A percentile compares a stretch with the other conserved stretches of the same genome.
These are phyloP conservation scores for Urocolius indicus DNA, from an alignment of 2,113 vertebrate genomes.

Conservation along the genomic window DNA sequence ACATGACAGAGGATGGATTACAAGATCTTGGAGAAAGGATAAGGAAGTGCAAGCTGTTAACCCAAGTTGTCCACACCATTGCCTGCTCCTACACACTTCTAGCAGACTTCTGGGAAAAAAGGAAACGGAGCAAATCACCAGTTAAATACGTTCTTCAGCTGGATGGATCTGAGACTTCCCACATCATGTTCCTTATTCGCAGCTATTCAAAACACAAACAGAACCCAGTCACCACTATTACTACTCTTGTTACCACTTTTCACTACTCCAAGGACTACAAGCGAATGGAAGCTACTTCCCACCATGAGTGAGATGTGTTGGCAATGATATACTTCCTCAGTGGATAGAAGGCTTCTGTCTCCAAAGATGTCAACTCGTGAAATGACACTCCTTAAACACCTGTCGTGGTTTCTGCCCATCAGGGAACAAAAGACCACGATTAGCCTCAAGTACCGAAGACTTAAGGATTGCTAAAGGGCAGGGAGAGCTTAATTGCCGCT, in stretches of 20 bases:
- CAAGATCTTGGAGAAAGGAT: neutral
- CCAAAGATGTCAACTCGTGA: neutral
- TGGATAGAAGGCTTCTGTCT: neutral
- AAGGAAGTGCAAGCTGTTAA: neutral
- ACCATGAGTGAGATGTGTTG: neutral
- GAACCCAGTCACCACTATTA: neutral
- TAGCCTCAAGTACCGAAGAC: no score
- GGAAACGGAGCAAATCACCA: rapidly evolving
- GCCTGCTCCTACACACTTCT: neutral
- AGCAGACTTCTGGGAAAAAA: neutral
- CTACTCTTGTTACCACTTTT: neutral
- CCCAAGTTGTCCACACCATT: neutral
- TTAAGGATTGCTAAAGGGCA: no score
- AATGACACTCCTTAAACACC: neutral
- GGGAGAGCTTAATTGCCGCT: no score
- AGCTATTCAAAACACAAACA: neutral
- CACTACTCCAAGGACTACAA: neutral
- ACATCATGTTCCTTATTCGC: neutral
- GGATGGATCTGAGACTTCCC: neutral
- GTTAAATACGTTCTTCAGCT: neutral
- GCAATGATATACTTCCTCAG: neutral
- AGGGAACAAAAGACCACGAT: no score
- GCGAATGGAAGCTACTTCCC: neutral
- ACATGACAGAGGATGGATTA: neutral
- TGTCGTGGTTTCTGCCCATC: no score